phyloP scores from a whole-genome alignment of 1,140 invertebrate genomes.

The Drosophila lacertosa region DNA sequence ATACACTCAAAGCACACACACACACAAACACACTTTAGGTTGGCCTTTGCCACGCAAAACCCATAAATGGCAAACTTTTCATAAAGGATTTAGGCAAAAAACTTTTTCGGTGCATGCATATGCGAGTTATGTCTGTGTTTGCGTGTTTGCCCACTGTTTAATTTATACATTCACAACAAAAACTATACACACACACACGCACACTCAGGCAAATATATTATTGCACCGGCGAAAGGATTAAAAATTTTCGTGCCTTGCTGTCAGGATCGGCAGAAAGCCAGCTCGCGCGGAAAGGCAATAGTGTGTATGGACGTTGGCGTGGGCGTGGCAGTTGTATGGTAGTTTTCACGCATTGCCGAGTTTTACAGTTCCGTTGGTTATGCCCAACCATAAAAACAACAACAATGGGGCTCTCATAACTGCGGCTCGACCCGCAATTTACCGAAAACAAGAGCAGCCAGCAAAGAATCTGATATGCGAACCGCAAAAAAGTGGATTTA shows the following conservation, averaged over 20 bases:
- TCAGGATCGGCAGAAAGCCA: conserved; percentile 33
- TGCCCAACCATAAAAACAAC: conserved; percentile 55
- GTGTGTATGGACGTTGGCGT: conserved; percentile 17
- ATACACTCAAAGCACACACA: conserved; percentile 37
- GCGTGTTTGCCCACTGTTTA: conserved; percentile 60
- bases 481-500: not conserved
- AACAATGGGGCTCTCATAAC: conserved; percentile 54
- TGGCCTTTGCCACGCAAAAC: conserved; percentile 43
- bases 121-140: conserved; percentile 40
- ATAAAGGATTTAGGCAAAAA: conserved; percentile 79
- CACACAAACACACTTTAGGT: conserved; percentile 7
- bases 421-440: conserved; percentile 55
- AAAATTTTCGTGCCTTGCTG: conserved; percentile 70
- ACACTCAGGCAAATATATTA: conserved; percentile 64
- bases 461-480: not conserved
- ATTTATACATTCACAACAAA: conserved; percentile 69
- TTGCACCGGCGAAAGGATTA: conserved; percentile 74
- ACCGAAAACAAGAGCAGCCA: conserved; percentile 26
- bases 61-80: conserved; percentile 74
- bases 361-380: conserved; percentile 67
- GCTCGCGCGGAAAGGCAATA: conserved; percentile 27
- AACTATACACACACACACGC: conserved; percentile 28
- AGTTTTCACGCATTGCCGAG: conserved; percentile 77
- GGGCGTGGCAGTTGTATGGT: conserved; percentile 53
- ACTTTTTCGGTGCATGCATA: conserved; percentile 58